A percentile compares a stretch with the other conserved stretches of the same genome.
Conservation (phyloP, 1,140 invertebrate species). For the Triops longicaudatus region DNA sequence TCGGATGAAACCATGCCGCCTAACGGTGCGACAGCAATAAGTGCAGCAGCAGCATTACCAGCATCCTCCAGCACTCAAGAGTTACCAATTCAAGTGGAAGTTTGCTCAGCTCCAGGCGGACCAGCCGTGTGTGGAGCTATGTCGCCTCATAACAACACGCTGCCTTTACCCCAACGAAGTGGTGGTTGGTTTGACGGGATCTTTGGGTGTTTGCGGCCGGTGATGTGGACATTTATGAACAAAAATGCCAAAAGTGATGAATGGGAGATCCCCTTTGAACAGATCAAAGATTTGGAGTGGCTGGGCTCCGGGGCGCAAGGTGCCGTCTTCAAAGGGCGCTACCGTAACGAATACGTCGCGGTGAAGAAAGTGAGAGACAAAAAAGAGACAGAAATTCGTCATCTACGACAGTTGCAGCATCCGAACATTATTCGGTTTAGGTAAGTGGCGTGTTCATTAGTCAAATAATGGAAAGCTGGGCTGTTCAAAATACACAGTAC, state of each 20-base stretch:
- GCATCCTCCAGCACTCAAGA: background rate
- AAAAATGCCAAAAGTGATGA: slow-evolving; percentile 54
- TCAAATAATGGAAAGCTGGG: too few relatives aligned
- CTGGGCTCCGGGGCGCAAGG: slow-evolving; percentile 93
- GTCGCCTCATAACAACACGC: slow-evolving; percentile 25
- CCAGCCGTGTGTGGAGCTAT: slow-evolving; percentile 23
- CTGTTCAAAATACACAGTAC: too few relatives aligned
- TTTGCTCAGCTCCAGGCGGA: slow-evolving; percentile 24
- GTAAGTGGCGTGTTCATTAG: slow-evolving; percentile 41
- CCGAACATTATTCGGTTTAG: slow-evolving; percentile 94
- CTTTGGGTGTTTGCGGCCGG: slow-evolving; percentile 73
- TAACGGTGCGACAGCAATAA: background rate
- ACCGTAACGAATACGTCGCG: slow-evolving; percentile 76
- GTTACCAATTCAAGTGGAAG: slow-evolving; percentile 28
- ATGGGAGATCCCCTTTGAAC: slow-evolving; percentile 93
- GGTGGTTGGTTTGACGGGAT: slow-evolving; percentile 68
- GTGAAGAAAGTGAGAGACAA: slow-evolving; percentile 93
- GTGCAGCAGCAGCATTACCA: slow-evolving; percentile 22
- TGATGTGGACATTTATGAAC: slow-evolving; percentile 67
- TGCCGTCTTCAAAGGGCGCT: slow-evolving; percentile 82
- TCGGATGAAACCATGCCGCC: background rate
- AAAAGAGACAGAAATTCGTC: slow-evolving; percentile 89
- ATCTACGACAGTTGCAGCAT: slow-evolving; percentile 89
- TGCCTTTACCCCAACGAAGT: slow-evolving; percentile 31
- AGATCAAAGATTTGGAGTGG: slow-evolving; percentile 83